Base-by-base conservation (phyloP, 2,113 vertebrate genomes). In the Alosa alosa region DNA sequence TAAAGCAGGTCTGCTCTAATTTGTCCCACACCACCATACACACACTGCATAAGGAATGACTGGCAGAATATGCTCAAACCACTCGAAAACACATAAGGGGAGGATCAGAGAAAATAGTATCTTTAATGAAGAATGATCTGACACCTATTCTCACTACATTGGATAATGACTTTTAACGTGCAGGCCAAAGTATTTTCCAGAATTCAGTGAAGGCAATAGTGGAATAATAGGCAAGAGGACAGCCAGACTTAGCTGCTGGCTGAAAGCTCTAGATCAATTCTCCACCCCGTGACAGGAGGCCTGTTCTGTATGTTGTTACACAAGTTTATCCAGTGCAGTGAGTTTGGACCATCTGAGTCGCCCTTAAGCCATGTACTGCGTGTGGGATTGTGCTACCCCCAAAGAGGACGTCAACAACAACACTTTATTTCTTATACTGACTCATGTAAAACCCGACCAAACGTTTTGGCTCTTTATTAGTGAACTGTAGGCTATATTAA, bases 21-120 rank as follows among this genome's bases (percentile, higher is more conserved):
- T 52, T 84, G 41, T 83, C 49, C 89, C 49, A 83, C 3, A 83
- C 41, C 39, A 31, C 20, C 81, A 25, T 46, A 78, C n/a, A 60
- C 17, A 82, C 49, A 11, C 17, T 64, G 55, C 47, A 78, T 36
- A 72, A 72, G 31, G 41, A 81, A 45, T 31, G n/a, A 45, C 22
- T 60, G 9, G 6, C 18, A 18, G 44, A 36, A 25, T 72, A 13
- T 68, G n/a, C 4, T 10, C 60, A 72, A 8, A 72, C n/a, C 64
- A 72, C 64, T 31, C 7, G 10, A 55, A 68, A 68, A 4, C 64
- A 36, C 25, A 72, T 18, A 81, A 86, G 8, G 0, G 11, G 41
- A 81, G 60, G 22, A 75, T 60, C 64, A 36, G 25, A 13, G 25
- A 22, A 60, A 60, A 22, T 60, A 20, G 6, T 22, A 22, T 60